A percentile compares a stretch with the other conserved stretches of the same genome.
These are phyloP conservation scores for Tetheella fluctuosa DNA, from an alignment of 2,888 invertebrate genomes.

Conservation along the genomic window DNA sequence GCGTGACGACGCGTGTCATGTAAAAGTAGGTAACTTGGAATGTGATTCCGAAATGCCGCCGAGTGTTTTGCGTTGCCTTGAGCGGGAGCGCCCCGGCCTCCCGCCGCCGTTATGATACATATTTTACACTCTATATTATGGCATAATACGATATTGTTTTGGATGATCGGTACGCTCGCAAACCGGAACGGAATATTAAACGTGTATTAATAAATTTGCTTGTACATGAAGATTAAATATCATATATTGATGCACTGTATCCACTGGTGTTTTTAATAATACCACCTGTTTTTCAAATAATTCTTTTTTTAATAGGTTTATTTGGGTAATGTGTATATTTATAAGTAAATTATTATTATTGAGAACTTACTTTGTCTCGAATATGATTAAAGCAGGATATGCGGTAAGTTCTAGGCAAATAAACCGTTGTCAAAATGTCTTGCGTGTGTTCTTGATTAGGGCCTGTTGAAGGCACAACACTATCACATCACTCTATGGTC, in stretches of 20 bases:
- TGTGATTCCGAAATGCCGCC: constrained; percentile 74
- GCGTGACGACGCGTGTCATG: constrained; percentile 36
- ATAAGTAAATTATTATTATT: constrained; percentile 83
- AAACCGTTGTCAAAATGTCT: constrained; percentile 76
- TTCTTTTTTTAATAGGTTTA: constrained; percentile 75
- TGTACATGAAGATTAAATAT: constrained; percentile 91
- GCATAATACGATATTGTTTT: constrained; percentile 83
- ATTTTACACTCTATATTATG: constrained; percentile 79
- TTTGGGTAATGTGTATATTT: constrained; percentile 82
- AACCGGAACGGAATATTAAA: constrained; percentile 69
- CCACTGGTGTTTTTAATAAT: constrained; percentile 81
- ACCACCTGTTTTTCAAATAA: constrained; percentile 71
- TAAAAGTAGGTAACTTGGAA: constrained; percentile 71
- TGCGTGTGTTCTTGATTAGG: constrained; percentile 74
- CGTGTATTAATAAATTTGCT: constrained; percentile 87
- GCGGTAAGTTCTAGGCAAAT: constrained; percentile 81
- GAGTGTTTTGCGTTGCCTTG: constrained; percentile 67
- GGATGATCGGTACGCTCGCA: constrained; percentile 65
- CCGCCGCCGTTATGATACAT: constrained; percentile 65
- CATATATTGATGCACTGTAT: constrained; percentile 90
- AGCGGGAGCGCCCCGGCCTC: constrained; percentile 51
- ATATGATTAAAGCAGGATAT: constrained; percentile 73
- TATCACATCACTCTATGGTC: constrained; percentile 1
- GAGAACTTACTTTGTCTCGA: constrained; percentile 78
- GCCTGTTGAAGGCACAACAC: constrained; percentile 27